A percentile compares a stretch with the other conserved stretches of the same genome.
These are phyloP conservation scores for Morpho achilles DNA, from an alignment of 2,888 invertebrate species.

Conservation along the genomic window DNA sequence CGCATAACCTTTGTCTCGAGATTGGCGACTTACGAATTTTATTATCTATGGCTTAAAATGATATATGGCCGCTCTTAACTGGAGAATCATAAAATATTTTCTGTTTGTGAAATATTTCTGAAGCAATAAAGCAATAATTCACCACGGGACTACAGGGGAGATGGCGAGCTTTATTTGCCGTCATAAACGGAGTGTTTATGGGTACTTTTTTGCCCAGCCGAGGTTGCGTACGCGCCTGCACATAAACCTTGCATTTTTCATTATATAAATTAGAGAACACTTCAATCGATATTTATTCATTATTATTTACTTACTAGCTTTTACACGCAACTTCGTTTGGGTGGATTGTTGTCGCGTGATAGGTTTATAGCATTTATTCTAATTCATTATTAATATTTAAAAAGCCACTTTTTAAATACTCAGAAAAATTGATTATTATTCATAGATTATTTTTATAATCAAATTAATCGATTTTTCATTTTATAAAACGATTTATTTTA, in stretches of 20 bases:
- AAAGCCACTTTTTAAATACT: no score
- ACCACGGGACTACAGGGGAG: slow-evolving; percentile 77
- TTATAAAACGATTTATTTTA: no score
- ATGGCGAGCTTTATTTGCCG: slow-evolving; percentile 76
- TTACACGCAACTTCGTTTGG: no score
- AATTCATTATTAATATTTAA: no score
- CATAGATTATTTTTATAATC: no score
- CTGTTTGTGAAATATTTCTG: slow-evolving; percentile 80
- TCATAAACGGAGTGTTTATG: slow-evolving; percentile 76
- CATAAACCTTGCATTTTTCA: slow-evolving; percentile 63
- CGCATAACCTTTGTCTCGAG: slow-evolving; percentile 60
- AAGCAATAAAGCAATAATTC: slow-evolving; percentile 80
- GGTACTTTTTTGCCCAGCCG: slow-evolving; percentile 66
- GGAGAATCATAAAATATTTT: slow-evolving; percentile 79
- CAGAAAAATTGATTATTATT: no score
- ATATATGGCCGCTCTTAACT: slow-evolving; percentile 76
- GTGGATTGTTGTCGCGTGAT: no score
- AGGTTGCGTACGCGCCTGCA: slow-evolving; percentile 49
- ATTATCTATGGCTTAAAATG: slow-evolving; percentile 79
- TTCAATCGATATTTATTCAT: slow-evolving; percentile 17
- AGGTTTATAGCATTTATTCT: no score
- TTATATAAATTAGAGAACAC: slow-evolving; percentile 41
- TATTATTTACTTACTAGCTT: neutral
- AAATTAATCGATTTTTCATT: no score
- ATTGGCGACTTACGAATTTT: slow-evolving; percentile 75